A percentile compares a stretch with the other conserved stretches of the same genome.
Conservation (phyloP, 2,113 vertebrate genomes). For the Genyomyrus donnyi region DNA sequence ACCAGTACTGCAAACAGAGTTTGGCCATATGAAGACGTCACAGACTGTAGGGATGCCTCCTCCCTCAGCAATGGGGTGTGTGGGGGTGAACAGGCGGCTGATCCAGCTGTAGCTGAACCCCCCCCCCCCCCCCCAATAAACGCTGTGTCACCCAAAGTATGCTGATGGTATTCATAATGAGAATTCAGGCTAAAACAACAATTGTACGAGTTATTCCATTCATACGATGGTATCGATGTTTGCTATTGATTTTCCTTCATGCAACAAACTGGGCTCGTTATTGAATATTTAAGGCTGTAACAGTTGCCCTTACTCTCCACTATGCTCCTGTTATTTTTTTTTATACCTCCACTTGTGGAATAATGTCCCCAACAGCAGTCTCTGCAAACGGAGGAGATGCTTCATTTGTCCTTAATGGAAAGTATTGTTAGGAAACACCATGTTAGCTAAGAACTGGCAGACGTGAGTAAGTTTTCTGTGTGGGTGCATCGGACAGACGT, state of each 20-base stretch:
- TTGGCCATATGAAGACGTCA: background rate
- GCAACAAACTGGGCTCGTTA: background rate
- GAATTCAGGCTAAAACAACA: background rate
- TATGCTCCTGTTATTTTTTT: background rate
- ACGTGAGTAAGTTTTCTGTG: background rate
- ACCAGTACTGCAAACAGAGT: background rate
- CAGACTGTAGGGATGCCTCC: background rate
- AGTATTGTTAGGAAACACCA: background rate
- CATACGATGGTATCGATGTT: background rate
- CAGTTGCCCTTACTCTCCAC: background rate
- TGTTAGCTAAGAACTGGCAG: background rate
- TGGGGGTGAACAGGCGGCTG: background rate
- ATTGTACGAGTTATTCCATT: background rate
- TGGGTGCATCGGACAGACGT: background rate
- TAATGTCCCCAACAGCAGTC: background rate
- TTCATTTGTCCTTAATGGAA: background rate
- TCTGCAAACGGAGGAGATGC: background rate
- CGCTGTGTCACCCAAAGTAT: background rate
- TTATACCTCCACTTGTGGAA: background rate
- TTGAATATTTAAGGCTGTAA: background rate
- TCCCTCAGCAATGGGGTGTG: background rate
- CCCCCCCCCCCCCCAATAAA: background rate
- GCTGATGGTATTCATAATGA: background rate
- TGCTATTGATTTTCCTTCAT: background rate
- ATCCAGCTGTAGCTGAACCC: background rate